Conservation (phyloP, 2,113 vertebrate species). For the Rostratula benghalensis region DNA sequence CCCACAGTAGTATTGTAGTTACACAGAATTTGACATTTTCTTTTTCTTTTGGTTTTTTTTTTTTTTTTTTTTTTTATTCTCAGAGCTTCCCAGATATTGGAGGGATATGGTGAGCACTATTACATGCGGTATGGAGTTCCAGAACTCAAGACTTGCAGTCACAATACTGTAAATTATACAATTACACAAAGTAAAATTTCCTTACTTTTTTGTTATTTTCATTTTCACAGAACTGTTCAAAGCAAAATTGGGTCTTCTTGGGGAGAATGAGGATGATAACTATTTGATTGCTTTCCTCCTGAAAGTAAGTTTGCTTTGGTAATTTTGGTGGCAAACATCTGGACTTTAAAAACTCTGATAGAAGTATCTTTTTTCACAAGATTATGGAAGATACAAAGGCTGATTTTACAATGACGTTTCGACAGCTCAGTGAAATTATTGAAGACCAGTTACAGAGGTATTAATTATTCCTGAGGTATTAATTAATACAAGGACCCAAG, state of each 20-base stretch:
- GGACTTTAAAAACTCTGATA: not conserved
- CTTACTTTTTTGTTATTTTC: slow-evolving; percentile 22
- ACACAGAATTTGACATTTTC: not conserved
- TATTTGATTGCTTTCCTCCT: slow-evolving; percentile 79
- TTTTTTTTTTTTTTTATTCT: not conserved
- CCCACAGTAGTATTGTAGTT: not conserved
- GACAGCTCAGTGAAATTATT: slow-evolving; percentile 79
- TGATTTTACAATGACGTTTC: slow-evolving; percentile 86
- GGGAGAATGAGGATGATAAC: slow-evolving; percentile 68
- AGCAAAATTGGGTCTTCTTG: slow-evolving; percentile 80
- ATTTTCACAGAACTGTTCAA: slow-evolving; percentile 82
- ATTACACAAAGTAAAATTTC: not conserved
- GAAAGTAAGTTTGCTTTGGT: slow-evolving; percentile 68
- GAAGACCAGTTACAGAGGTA: slow-evolving; percentile 69
- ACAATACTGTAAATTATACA: not conserved
- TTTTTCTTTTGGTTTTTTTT: not conserved
- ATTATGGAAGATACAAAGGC: slow-evolving; percentile 80
- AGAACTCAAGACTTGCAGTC: not conserved
- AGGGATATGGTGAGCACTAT: slow-evolving; percentile 71
- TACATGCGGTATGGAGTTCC: slow-evolving; percentile 71
- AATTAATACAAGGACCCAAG: not conserved
- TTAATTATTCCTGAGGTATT: slow-evolving; percentile 77
- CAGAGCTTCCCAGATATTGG: slow-evolving; percentile 76
- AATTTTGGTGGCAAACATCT: not conserved
- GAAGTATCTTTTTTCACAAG: slow-evolving; percentile 63